A percentile compares a stretch with the other conserved stretches of the same genome.
Evolutionary conservation across 53 echinoderm and acorn worm genomes (phyloP).

Genomic region (Temnopleurus reevesii): DNA sequence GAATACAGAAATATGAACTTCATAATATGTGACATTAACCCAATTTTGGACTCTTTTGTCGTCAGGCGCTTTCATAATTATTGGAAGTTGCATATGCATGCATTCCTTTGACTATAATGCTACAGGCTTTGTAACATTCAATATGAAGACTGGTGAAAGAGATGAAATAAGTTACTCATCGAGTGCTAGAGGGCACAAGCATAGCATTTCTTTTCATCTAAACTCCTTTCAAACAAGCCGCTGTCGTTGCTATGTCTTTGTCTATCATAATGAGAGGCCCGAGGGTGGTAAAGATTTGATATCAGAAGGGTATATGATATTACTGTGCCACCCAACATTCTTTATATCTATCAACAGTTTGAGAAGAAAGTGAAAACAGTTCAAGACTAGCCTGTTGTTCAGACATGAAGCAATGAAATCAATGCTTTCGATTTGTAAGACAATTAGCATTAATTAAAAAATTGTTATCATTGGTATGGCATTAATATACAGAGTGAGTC

Average conservation of each 20-base stretch:
- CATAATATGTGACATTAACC: background rate
- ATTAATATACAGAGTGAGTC: too few relatives aligned
- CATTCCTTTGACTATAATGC: background rate
- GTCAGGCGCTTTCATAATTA: background rate
- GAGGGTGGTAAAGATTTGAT: background rate
- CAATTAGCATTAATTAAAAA: too few relatives aligned
- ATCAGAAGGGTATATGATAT: background rate
- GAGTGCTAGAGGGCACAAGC: background rate
- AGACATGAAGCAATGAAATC: background rate
- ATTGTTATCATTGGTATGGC: too few relatives aligned
- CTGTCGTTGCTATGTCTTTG: conserved; percentile 19
- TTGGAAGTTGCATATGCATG: conserved; percentile 18
- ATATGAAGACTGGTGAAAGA: background rate
- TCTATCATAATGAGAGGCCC: conserved; percentile 38
- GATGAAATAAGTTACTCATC: conserved; percentile 25
- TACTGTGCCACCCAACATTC: background rate
- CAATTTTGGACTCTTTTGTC: background rate
- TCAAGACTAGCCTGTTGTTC: background rate
- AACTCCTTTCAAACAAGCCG: conserved; percentile 36
- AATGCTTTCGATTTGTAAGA: too few relatives aligned
- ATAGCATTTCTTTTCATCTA: conserved; percentile 21
- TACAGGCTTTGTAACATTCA: background rate
- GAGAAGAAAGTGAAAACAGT: background rate
- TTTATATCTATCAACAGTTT: background rate
- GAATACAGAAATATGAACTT: background rate